Evolutionary conservation across 2,113 vertebrate genomes (phyloP), one percentile per base, ranked within the genome.

Genomic region (Oryzias javanicus): DNA sequence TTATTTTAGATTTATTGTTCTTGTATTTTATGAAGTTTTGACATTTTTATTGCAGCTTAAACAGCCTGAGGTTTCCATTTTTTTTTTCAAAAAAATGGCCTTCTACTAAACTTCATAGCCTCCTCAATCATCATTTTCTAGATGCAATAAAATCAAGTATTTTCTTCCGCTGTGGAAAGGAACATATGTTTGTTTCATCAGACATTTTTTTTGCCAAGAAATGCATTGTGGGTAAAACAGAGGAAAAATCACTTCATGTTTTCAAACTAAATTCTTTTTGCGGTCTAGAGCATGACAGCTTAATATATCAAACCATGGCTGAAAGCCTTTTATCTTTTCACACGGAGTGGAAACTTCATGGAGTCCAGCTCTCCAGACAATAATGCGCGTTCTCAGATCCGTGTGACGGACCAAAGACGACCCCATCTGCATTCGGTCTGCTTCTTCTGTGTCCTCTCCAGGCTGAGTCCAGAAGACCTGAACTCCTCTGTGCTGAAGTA

Each of bases 401-500:
- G 61, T 72, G 72, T 58, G 41, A 84, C 65, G 61, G 48, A 65
- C 6, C 35, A 46, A 14, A 41, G 45, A 62, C 40, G 14, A 7
- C 13, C 44, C 44, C 46, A 6, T 63, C 29, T 25, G 18, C 49
- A 54, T 63, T 42, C 50, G 17, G 25, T 41, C 41, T 8, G 18
- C 46, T 47, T 4, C 14, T 41, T 14, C 10, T 41, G 24, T 20
- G 18, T 22, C 2, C 27, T 50, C 27, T 48, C 80, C 78, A 95
- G 93, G 70, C 60, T 91, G 74, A 72, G 53, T 51, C 79, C 88
- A 52, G 89, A 92, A 67, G 91, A 93, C 25, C 73, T 94, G 41
- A 93, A 91, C 76, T 75, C 89, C 13, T 71, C 88, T 0, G 75
- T 94, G 82, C 76, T 94, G 79, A 90, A 89, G 41, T 90, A 91